Percentiles rank a stretch among this genome's conserved stretches.
These are phyloP conservation scores for Fratercula arctica DNA, from an alignment of 2,797 vertebrate genomes.

Conservation along the genomic window DNA sequence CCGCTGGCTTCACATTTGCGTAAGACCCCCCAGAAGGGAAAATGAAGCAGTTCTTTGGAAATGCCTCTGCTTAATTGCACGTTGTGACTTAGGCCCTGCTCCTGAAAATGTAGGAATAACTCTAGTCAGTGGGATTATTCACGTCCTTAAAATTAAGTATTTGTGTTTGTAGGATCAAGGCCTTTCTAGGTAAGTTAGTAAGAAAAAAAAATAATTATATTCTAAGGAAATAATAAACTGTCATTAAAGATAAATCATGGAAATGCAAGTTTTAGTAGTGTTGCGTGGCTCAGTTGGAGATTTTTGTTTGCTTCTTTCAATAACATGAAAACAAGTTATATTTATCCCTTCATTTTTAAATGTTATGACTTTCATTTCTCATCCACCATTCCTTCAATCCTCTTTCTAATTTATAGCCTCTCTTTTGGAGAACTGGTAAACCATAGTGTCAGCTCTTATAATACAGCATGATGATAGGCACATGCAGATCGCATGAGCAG, in stretches of 20 bases:
- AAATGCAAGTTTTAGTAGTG: constrained; percentile 1
- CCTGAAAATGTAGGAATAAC: neutral
- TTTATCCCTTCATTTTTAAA: constrained; percentile 4
- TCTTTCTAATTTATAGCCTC: constrained; percentile 47
- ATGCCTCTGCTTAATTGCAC: constrained; percentile 35
- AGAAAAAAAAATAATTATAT: neutral
- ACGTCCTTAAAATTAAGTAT: neutral
- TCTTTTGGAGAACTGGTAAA: constrained; percentile 59
- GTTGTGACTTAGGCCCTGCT: constrained; percentile 31
- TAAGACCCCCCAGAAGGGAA: constrained; percentile 38
- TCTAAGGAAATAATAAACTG: neutral
- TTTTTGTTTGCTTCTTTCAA: constrained; percentile 12
- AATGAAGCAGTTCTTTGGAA: constrained; percentile 26
- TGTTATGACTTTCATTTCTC: constrained; percentile 28
- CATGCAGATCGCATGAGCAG: constrained; percentile 47
- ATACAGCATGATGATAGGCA: constrained; percentile 48
- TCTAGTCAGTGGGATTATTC: neutral
- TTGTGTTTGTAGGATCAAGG: neutral
- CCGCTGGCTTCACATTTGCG: neutral
- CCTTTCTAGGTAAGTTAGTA: constrained; percentile 21
- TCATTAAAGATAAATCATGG: neutral
- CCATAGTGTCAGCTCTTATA: constrained; percentile 66
- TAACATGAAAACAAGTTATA: neutral
- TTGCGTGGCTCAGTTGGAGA: neutral
- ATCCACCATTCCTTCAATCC: neutral